These are phyloP conservation scores for Melanostoma scalare DNA, from an alignment of 2,888 invertebrate genomes.

Conservation along the genomic window DNA sequence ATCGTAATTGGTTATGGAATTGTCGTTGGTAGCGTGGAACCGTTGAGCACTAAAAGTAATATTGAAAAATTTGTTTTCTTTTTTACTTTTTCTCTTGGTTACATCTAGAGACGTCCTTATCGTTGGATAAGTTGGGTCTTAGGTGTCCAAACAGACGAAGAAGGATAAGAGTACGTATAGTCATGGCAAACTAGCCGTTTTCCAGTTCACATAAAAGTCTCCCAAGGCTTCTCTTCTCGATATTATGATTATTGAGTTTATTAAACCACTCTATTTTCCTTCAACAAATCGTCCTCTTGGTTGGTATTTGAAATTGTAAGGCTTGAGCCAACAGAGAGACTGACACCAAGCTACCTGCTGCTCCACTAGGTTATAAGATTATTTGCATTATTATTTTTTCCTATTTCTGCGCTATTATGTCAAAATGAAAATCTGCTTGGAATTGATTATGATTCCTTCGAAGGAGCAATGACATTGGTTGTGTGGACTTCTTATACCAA, in stretches of 20 bases:
- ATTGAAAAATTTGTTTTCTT: slow-evolving; percentile 19
- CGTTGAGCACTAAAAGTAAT: slow-evolving; percentile 23
- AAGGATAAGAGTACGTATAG: too few relatives aligned
- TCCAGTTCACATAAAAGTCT: background rate
- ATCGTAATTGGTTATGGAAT: slow-evolving; percentile 71
- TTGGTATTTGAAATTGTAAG: slow-evolving; percentile 38
- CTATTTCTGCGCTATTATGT: background rate
- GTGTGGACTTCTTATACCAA: too few relatives aligned
- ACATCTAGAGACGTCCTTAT: slow-evolving; percentile 30
- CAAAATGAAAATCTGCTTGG: slow-evolving; percentile 24
- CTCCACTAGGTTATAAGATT: slow-evolving; percentile 27
- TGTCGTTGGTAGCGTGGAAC: slow-evolving; percentile 23
- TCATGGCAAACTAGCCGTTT: too few relatives aligned
- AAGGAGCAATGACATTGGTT: background rate
- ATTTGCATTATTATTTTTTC: slow-evolving; percentile 21
- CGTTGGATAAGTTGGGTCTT: slow-evolving; percentile 3
- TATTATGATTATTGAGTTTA: slow-evolving; percentile 69
- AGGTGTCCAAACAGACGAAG: background rate
- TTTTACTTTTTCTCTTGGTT: slow-evolving; percentile 15
- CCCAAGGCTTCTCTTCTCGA: slow-evolving; percentile 24
- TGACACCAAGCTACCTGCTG: background rate
- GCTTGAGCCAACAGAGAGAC: background rate
- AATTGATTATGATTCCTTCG: slow-evolving; percentile 38
- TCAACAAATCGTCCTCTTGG: slow-evolving; percentile 2
- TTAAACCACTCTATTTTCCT: background rate